phyloP scores from a whole-genome alignment of 1,140 invertebrate species.

The Nixonia krombeini region DNA sequence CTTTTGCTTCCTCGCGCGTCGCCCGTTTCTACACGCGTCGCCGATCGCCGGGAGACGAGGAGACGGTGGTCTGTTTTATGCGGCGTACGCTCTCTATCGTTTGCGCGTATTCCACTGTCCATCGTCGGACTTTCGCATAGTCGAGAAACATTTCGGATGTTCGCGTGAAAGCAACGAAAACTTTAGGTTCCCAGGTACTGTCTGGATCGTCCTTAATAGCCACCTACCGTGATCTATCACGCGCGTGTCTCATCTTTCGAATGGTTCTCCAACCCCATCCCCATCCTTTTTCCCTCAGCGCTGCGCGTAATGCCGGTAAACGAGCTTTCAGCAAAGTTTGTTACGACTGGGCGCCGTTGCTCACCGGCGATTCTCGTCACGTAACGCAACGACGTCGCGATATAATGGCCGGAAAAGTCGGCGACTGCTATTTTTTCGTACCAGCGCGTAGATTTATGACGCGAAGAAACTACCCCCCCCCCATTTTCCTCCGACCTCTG shows the following conservation, averaged over 20 bases:
- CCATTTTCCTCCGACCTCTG: too few relatives aligned
- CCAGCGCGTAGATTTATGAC: neutral
- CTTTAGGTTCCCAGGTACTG: too few relatives aligned
- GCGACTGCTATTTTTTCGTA: neutral
- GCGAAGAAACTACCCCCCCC: conserved; percentile 12
- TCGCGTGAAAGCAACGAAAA: too few relatives aligned
- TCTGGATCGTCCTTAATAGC: too few relatives aligned
- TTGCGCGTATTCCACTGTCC: too few relatives aligned
- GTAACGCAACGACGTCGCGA: conserved; percentile 11
- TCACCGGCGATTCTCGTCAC: conserved; percentile 20
- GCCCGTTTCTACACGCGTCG: conserved; percentile 32
- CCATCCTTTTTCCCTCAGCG: neutral
- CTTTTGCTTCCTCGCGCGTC: conserved; percentile 44
- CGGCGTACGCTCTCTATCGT: too few relatives aligned
- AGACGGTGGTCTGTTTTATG: conserved; percentile 31
- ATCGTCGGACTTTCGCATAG: too few relatives aligned
- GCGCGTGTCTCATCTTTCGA: conserved; percentile 1
- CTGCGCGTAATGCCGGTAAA: neutral
- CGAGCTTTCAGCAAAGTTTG: conserved; percentile 8
- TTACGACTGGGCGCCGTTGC: conserved; percentile 17
- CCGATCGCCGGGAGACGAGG: conserved; percentile 28
- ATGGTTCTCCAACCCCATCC: neutral
- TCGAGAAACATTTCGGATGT: too few relatives aligned
- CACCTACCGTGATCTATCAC: conserved; percentile 30
- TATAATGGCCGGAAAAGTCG: neutral